Conservation (phyloP, 2,113 vertebrate species). For the Aspidoscelis tigris region DNA sequence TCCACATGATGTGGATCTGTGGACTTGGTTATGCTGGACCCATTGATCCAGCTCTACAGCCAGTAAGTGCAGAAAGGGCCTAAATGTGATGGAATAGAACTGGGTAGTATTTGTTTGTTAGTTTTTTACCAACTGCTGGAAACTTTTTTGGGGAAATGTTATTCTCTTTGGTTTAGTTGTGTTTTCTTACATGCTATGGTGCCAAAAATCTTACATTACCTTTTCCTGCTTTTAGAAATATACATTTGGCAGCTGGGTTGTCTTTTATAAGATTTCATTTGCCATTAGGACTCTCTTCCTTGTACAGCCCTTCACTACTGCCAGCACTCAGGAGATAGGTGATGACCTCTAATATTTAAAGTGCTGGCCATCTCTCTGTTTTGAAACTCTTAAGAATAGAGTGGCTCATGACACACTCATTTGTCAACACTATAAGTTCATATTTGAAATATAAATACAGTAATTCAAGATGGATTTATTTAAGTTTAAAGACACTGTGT, state of each 20-base stretch:
- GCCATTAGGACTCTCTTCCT: background rate
- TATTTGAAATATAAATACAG: slow-evolving; percentile 2
- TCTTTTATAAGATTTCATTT: background rate
- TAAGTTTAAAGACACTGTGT: too few species aligned
- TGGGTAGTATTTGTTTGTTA: background rate
- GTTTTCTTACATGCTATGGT: background rate
- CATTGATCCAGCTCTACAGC: too few species aligned
- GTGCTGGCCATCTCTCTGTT: slow-evolving; percentile 1
- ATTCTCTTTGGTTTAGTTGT: background rate
- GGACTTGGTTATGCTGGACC: too few species aligned
- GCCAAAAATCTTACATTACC: background rate
- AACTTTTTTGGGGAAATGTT: too few species aligned
- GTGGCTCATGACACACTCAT: background rate
- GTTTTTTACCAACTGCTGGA: too few species aligned
- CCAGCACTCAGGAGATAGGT: background rate
- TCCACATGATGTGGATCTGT: too few species aligned
- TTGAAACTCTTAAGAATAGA: slow-evolving; percentile 2
- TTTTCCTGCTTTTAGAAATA: background rate
- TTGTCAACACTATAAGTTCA: background rate
- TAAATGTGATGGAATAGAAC: too few species aligned
- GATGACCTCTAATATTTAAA: background rate
- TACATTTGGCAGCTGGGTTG: background rate
- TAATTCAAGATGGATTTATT: too few species aligned
- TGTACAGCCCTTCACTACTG: background rate
- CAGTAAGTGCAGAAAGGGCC: too few species aligned